phyloP scores from a whole-genome alignment of 2,797 vertebrate genomes.

The Melanotaenia trifasciata region DNA sequence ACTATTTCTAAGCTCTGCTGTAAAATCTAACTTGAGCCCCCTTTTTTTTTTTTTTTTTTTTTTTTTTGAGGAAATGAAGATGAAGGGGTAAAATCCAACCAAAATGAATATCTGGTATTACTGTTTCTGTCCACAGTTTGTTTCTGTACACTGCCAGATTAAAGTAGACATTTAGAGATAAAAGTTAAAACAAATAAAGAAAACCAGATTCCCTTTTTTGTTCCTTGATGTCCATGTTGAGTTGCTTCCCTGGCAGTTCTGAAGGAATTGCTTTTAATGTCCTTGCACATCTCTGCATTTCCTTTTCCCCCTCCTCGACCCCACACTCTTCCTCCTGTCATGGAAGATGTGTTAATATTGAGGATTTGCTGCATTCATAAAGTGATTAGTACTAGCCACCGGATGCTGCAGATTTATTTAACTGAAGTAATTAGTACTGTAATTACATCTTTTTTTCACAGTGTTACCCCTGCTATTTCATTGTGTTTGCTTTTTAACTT shows the following conservation, averaged over 20 bases:
- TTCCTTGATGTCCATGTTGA: constrained; percentile 33
- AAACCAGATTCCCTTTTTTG: constrained; percentile 23
- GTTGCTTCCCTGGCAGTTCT: constrained; percentile 59
- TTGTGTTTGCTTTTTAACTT: constrained; percentile 40
- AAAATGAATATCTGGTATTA: constrained; percentile 49
- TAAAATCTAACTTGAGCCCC: constrained; percentile 68
- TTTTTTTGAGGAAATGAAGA: constrained; percentile 57
- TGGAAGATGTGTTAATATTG: constrained; percentile 82
- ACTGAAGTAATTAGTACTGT: constrained; percentile 82
- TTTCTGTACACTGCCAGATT: constrained; percentile 27
- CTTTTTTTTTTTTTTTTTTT: too few relatives aligned
- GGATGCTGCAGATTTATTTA: constrained; percentile 80
- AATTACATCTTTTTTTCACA: constrained; percentile 74
- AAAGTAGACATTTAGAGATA: constrained; percentile 54
- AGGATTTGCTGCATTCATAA: constrained; percentile 75
- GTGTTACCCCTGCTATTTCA: constrained; percentile 60
- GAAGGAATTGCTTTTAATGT: constrained; percentile 67
- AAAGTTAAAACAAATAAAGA: constrained; percentile 27
- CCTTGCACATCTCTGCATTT: constrained; percentile 68
- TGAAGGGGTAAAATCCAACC: constrained; percentile 45
- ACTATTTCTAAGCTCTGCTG: constrained; percentile 61
- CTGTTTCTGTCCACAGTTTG: constrained; percentile 48
- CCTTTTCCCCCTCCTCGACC: constrained; percentile 51
- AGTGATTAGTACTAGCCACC: constrained; percentile 78
- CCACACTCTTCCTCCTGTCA: constrained; percentile 67